These are phyloP conservation scores for Drosophila kanapiae DNA, from an alignment of 1,140 invertebrate genomes.

Conservation along the genomic window DNA sequence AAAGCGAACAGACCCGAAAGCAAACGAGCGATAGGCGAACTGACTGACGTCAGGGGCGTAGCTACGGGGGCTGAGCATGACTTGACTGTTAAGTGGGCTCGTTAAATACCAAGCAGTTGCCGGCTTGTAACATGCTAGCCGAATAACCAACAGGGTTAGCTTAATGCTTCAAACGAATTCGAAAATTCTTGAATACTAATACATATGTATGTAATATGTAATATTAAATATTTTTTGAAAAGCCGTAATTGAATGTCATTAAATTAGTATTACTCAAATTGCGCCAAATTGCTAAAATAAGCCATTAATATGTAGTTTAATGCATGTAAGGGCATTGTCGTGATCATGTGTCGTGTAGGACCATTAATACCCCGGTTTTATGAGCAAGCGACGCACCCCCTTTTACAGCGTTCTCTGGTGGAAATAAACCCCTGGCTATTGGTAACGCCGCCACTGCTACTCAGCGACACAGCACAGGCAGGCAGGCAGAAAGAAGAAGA, in stretches of 20 bases:
- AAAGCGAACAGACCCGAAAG: constrained; percentile 59
- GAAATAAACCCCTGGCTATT: constrained; percentile 13
- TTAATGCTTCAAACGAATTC: not conserved
- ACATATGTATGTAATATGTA: not conserved
- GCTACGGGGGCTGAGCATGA: constrained; percentile 28
- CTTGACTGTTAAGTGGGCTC: constrained; percentile 31
- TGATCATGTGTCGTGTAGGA: too few species aligned
- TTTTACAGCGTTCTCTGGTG: constrained; percentile 36
- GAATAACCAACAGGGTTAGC: not conserved
- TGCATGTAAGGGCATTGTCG: not conserved
- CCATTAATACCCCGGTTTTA: not conserved
- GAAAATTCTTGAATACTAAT: not conserved
- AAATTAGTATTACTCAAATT: not conserved
- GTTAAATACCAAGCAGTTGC: constrained; percentile 4
- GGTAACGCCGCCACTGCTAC: constrained; percentile 55
- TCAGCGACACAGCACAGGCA: constrained; percentile 33
- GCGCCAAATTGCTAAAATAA: not conserved
- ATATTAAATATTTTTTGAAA: not conserved
- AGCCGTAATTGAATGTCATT: not conserved
- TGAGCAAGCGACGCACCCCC: constrained; percentile 14
- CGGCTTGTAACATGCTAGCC: not conserved
- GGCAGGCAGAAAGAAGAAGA: constrained; percentile 32
- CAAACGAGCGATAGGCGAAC: constrained; percentile 67
- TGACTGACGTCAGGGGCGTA: constrained; percentile 34
- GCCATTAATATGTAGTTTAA: not conserved